Evolutionary conservation across 2,888 invertebrate species (phyloP).

Genomic region (Catocala sponsa): DNA sequence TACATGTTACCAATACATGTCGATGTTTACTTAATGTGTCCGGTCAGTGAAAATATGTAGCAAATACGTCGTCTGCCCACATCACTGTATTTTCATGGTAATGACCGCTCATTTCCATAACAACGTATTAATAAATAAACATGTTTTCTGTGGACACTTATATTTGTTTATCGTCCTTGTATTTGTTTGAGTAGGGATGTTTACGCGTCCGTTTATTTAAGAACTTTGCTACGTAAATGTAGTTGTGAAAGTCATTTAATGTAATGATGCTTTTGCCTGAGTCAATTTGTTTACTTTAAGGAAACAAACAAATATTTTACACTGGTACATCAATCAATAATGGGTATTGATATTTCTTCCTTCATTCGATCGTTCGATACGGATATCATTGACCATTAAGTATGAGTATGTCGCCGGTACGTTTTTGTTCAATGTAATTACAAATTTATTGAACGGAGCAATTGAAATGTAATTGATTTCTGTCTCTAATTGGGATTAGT

Average conservation of each 20-base stretch:
- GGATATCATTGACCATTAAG: no score
- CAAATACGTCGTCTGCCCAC: background rate
- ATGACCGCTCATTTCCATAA: background rate
- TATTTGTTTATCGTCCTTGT: constrained; percentile 21
- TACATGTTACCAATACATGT: no score
- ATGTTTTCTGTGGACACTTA: constrained; percentile 2
- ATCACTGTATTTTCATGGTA: background rate
- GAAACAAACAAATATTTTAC: constrained; percentile 23
- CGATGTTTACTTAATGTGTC: no score
- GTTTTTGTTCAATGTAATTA: no score
- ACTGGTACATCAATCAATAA: constrained; percentile 7
- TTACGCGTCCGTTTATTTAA: constrained; percentile 13
- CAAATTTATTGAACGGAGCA: no score
- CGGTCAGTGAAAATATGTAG: no score
- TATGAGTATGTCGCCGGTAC: no score
- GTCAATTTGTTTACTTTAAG: constrained; percentile 26
- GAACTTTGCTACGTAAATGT: constrained; percentile 29
- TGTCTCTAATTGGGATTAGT: constrained; percentile 5
- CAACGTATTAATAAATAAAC: constrained; percentile 13
- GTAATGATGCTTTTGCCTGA: constrained; percentile 15
- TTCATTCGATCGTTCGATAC: no score
- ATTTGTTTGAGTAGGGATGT: constrained; percentile 19
- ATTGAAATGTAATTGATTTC: background rate
- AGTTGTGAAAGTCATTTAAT: constrained; percentile 23
- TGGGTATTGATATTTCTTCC: constrained; percentile 10